Percentiles rank a stretch among this genome's conserved stretches.
Evolutionary conservation across 2,797 vertebrate species (phyloP).

Genomic region (Falco peregrinus): DNA sequence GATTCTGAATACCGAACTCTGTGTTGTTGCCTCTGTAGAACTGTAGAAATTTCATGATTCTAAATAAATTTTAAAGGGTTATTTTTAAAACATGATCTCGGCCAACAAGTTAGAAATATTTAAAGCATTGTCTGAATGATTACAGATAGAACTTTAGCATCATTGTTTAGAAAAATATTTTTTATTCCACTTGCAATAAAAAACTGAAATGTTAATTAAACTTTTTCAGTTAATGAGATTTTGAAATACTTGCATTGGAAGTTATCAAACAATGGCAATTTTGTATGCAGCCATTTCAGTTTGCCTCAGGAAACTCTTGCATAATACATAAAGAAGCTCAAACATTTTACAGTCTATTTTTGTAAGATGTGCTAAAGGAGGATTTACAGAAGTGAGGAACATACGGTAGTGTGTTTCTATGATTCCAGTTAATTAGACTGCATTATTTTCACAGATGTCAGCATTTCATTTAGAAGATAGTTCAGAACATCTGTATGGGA

Average conservation of each 20-base stretch:
- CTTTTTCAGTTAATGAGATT: background rate
- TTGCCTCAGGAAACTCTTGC: background rate
- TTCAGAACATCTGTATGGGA: conserved; percentile 22
- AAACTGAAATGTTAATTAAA: background rate
- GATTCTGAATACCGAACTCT: conserved; percentile 85
- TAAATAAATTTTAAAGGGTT: conserved; percentile 66
- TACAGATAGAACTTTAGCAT: background rate
- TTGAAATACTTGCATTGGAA: background rate
- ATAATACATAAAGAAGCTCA: conserved; percentile 20
- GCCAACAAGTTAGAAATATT: background rate
- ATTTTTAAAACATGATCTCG: conserved; percentile 32
- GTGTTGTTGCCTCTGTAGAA: conserved; percentile 83
- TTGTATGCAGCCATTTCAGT: background rate
- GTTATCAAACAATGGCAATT: background rate
- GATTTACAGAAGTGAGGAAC: background rate
- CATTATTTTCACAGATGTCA: conserved; percentile 41
- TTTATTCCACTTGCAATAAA: background rate
- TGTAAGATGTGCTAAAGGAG: background rate
- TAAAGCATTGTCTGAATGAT: background rate
- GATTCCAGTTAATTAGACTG: background rate
- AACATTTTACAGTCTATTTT: background rate
- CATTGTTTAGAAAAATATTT: background rate
- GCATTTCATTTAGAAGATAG: background rate
- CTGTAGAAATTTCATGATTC: conserved; percentile 78
- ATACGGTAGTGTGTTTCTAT: background rate